Conservation (phyloP, 53 echinoderm and acorn worm species). For the Echinarachnius parma region DNA sequence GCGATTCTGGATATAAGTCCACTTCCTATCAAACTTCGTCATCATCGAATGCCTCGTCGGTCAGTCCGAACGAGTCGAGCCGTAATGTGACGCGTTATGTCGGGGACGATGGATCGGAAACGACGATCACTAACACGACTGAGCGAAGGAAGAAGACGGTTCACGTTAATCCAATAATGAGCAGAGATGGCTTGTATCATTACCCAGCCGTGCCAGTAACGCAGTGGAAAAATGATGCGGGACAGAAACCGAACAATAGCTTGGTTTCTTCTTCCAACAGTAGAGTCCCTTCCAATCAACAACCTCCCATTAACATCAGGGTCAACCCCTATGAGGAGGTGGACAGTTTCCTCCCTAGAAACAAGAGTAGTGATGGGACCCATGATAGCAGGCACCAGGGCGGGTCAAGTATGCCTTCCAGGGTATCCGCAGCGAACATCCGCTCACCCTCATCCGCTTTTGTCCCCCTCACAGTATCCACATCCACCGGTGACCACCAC, state of each 20-base stretch:
- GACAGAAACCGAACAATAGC: too few species aligned
- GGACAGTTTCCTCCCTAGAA: constrained; percentile 4
- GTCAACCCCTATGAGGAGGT: constrained; percentile 33
- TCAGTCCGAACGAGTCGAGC: constrained; percentile 18
- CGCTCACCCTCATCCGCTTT: constrained; percentile 39
- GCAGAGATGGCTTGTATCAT: constrained; percentile 16
- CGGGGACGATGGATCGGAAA: constrained; percentile 48
- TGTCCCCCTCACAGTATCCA: constrained; percentile 32
- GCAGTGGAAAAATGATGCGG: constrained; percentile 20
- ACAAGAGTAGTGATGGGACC: too few species aligned
- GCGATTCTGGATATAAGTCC: constrained; percentile 81
- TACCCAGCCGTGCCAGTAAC: constrained; percentile 34
- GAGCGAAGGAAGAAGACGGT: constrained; percentile 49
- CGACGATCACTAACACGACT: constrained; percentile 52
- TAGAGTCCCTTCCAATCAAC: too few species aligned
- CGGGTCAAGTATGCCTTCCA: not conserved
- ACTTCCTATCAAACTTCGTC: constrained; percentile 20
- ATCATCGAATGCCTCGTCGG: constrained; percentile 23
- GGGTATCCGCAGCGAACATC: constrained; percentile 14
- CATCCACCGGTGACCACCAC: constrained; percentile 40
- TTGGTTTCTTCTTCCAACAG: not conserved
- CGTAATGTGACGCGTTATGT: constrained; percentile 33
- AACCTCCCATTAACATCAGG: constrained; percentile 10
- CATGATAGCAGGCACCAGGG: not conserved
- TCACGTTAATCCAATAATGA: constrained; percentile 34